Evolutionary conservation across 2,797 vertebrate species (phyloP), one percentile per base, ranked within the genome.

Genomic region (Platalea minor): DNA sequence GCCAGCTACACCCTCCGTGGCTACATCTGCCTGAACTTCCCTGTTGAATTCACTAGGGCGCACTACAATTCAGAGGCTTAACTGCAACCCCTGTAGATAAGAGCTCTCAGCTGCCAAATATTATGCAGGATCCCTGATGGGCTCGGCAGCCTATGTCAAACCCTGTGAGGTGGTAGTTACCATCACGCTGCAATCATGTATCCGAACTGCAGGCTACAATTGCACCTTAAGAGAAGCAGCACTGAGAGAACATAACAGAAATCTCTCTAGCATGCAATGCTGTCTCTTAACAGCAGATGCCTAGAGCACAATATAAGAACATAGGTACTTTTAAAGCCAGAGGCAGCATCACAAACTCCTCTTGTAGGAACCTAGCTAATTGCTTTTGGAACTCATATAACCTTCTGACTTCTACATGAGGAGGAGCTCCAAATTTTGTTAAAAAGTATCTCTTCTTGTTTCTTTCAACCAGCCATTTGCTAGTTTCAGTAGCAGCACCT

Each of bases 121-220:
- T 53, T 91, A 75, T 21, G 56, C 53, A 39, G 94, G 85, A 89
- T 69, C 79, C 96, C 95, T 54, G 94, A 81, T 37, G 95, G 76
- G 96, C 94, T 93, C 79, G 16, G 81, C 95, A 95, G 91, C 73
- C 85, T 85, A 10, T 93, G 82, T 85, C 91, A 92, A 13, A 92
- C 37, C 39, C 94, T 41, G 75, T 3, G 64, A 93, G 72, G 87
- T 2, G 77, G 82, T 72, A 88, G 89, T 43, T 92, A 86, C 75
- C 79, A 65, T 88, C 94, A 69, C 0, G 1, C 78, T 85, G 89
- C 89, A 91, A 61, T 91, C 78, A 46, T 3, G 53, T 69, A 23
- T 45, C 89, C 81, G 78, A 94, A 94, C 95, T 88, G 82, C 26
- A 1, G 95, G 91, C 84, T 95, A 28, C 81, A 88, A 93, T 64